Evolutionary conservation across 23 tunicate genomes (phyloP).

Genomic region (Clavelina lepadiformis): DNA sequence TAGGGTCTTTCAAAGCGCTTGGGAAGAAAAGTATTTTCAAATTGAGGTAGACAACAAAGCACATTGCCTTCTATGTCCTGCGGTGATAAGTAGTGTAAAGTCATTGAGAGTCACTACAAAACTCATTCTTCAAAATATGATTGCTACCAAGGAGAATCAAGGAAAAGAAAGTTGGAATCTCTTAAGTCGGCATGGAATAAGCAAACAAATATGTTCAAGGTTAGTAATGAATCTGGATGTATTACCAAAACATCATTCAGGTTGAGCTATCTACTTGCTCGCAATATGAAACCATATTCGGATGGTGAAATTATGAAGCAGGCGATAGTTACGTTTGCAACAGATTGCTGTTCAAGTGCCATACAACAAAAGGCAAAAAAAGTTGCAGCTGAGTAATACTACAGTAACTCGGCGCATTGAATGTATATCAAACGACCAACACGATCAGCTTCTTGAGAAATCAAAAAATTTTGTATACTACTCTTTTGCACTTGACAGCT

Average conservation of each 20-base stretch:
- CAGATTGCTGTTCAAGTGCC: constrained; percentile 22
- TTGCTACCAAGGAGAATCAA: constrained; percentile 34
- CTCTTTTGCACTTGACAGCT: constrained; percentile 41
- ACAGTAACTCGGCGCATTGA: constrained; percentile 24
- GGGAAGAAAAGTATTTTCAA: constrained; percentile 28
- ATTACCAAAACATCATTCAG: constrained; percentile 26
- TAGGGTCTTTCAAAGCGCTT: too few relatives aligned
- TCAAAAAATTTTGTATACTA: constrained; percentile 22
- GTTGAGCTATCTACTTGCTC: constrained; percentile 27
- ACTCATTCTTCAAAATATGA: constrained; percentile 34
- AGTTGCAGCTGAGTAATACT: constrained; percentile 39
- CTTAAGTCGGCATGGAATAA: constrained; percentile 21
- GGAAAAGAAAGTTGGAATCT: constrained; percentile 23
- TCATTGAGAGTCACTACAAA: constrained; percentile 34
- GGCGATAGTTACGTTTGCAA: constrained; percentile 29
- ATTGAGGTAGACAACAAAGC: constrained; percentile 10
- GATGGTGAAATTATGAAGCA: constrained; percentile 40
- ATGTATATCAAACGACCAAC: constrained; percentile 43
- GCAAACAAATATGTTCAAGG: constrained; percentile 14
- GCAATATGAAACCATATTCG: constrained; percentile 33
- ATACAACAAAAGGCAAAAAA: constrained; percentile 34
- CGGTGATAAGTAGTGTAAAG: constrained; percentile 9
- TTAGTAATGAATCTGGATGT: constrained; percentile 21
- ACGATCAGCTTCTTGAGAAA: constrained; percentile 28
- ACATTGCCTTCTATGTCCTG: constrained; percentile 21